Percentiles rank a stretch among this genome's conserved stretches.
Evolutionary conservation across 2,113 vertebrate species (phyloP).

Genomic region (Anas platyrhynchos): DNA sequence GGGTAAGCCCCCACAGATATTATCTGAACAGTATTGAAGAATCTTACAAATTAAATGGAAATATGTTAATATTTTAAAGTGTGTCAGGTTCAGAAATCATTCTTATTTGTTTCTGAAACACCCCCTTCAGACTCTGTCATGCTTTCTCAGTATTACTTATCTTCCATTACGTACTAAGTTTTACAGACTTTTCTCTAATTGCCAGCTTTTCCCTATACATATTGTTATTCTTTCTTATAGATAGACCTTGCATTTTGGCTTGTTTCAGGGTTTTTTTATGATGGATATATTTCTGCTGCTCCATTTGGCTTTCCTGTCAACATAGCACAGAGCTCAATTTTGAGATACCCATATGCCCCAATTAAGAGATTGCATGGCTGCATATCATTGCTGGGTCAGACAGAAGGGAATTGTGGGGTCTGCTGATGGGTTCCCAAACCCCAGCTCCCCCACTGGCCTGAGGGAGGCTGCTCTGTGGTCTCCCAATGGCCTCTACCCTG

Average conservation of each 20-base stretch:
- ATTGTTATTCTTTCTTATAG: neutral
- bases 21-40: neutral
- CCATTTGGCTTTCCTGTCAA: neutral
- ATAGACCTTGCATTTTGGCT: neutral
- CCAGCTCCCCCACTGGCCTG: accelerated
- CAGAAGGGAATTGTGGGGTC: neutral
- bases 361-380: neutral
- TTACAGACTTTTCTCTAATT: neutral
- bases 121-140: neutral
- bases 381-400: accelerated
- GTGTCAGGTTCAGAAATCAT: neutral
- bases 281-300: neutral
- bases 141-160: neutral
- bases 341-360: accelerated
- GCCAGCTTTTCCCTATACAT: neutral
- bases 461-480: accelerated
- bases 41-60: neutral
- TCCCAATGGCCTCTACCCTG: neutral
- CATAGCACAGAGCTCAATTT: neutral
- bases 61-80: neutral
- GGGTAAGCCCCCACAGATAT: neutral
- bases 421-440: neutral
- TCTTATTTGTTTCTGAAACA: neutral
- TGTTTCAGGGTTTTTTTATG: neutral
- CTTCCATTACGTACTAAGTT: neutral